Conservation (phyloP, 1,140 invertebrate species). For the Lepidurus couesii region DNA sequence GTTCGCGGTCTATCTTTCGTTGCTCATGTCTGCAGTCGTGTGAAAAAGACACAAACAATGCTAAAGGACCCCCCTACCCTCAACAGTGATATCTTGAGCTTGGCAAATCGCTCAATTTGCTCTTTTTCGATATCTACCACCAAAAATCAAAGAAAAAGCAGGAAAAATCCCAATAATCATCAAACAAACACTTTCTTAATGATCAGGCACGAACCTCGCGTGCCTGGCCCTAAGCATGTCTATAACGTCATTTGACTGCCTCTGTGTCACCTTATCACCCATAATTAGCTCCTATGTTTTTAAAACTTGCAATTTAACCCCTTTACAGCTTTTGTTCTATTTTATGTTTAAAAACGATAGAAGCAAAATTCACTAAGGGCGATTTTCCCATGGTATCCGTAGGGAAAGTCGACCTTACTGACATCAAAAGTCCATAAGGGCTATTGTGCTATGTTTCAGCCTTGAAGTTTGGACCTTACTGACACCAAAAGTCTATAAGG, state of each 20-base stretch:
- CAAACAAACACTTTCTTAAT: neutral
- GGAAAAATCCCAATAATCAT: neutral
- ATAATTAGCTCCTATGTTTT: neutral
- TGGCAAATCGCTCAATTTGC: neutral
- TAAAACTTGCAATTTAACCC: neutral
- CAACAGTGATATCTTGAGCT: neutral
- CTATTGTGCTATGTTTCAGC: too few species aligned
- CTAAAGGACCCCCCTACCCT: neutral
- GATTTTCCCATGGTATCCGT: too few species aligned
- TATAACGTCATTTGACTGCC: neutral
- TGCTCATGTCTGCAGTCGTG: neutral
- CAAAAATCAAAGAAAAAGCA: neutral
- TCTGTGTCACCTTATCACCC: constrained; percentile 4
- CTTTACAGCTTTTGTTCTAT: neutral
- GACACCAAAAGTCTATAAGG: too few species aligned
- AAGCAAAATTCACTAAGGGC: too few species aligned
- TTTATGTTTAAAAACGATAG: too few species aligned
- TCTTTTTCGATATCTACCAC: neutral
- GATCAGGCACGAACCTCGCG: neutral
- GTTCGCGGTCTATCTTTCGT: neutral
- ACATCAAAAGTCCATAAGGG: too few species aligned
- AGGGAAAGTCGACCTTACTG: too few species aligned
- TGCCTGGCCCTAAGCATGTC: neutral
- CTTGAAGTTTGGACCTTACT: too few species aligned
- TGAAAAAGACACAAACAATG: neutral